phyloP scores from a whole-genome alignment of 1,140 invertebrate genomes.

The Cotesia glomerata region DNA sequence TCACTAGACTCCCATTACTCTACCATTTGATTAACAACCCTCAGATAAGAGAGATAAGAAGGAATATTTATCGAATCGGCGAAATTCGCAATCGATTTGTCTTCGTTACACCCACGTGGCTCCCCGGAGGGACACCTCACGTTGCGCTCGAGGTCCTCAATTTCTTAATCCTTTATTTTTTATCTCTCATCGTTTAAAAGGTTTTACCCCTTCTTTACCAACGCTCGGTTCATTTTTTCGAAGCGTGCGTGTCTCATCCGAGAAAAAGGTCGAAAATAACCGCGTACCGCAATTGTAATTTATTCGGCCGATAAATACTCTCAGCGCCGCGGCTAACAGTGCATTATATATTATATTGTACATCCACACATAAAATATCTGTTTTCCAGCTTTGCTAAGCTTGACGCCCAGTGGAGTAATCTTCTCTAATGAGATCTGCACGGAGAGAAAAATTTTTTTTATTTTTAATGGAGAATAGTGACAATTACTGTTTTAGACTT shows the following conservation, averaged over 20 bases:
- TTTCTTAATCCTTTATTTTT: neutral
- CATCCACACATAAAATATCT: too few species aligned
- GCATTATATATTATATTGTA: too few species aligned
- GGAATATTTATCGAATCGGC: conserved; percentile 48
- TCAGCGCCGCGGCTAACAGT: conserved; percentile 27
- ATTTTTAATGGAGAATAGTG: too few species aligned
- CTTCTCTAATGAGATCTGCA: too few species aligned
- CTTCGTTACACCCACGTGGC: conserved; percentile 57
- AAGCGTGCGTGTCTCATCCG: conserved; percentile 14
- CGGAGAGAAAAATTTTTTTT: too few species aligned
- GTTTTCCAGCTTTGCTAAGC: too few species aligned
- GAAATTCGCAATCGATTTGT: conserved; percentile 55
- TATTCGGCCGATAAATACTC: conserved; percentile 51
- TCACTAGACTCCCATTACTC: too few species aligned
- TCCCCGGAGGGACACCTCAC: conserved; percentile 41
- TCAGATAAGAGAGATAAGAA: too few species aligned
- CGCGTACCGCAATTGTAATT: conserved; percentile 45
- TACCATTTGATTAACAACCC: too few species aligned
- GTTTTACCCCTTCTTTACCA: neutral
- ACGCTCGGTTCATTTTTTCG: neutral
- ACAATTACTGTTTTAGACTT: too few species aligned
- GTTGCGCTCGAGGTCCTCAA: conserved; percentile 13
- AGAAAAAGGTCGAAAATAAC: neutral
- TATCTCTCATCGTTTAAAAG: neutral
- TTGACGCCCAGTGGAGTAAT: too few species aligned